Base-by-base conservation (phyloP, 2,888 invertebrate species). In the Axea sp. region DNA sequence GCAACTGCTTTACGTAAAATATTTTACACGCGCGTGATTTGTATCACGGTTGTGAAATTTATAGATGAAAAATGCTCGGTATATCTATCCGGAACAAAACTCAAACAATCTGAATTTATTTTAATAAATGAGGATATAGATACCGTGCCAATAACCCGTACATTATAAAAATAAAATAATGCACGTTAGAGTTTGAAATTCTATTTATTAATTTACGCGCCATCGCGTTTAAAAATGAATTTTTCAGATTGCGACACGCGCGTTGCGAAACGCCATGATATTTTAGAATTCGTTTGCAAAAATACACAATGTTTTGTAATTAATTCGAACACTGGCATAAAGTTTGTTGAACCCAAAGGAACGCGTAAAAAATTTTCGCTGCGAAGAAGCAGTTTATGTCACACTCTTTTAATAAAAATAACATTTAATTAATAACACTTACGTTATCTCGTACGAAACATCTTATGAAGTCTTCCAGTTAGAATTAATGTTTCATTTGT, bases 251-350 rank as follows among this genome's bases (percentile, higher is more conserved):
- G 22, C 39, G 22, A 39, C 39, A 39, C 7, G 2, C 6, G 11
- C 11, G 6, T 39, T 39, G 22, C 11, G 39, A 39, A 39, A 39
- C 22, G 22, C 9, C 19, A 6, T 22, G 9, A 22, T 17, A 37
- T 17, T 37, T 37, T 37, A n/a, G 35, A 17, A n/a, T 37, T 37
- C 35, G 11, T 8, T 35, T n/a, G n/a, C n/a, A n/a, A n/a, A n/a
- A n/a, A n/a, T n/a, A n/a, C n/a, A n/a, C n/a, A n/a, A n/a, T n/a
- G n/a, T n/a, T n/a, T n/a, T n/a, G n/a, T n/a, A n/a, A 15, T 35
- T 15, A 15, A 14, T 9, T 15, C 15, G 5, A 35, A 14, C 15
- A n/a, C 2, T 11, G 9, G 30, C 8, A 5, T 1, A 14, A n/a
- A 15, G 35, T 12, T 35, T 35, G 15, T 3, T 35, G 35, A 35